A percentile compares a stretch with the other conserved stretches of the same genome.
phyloP scores from a whole-genome alignment of 2,113 vertebrate species.

The Zapornia atra region DNA sequence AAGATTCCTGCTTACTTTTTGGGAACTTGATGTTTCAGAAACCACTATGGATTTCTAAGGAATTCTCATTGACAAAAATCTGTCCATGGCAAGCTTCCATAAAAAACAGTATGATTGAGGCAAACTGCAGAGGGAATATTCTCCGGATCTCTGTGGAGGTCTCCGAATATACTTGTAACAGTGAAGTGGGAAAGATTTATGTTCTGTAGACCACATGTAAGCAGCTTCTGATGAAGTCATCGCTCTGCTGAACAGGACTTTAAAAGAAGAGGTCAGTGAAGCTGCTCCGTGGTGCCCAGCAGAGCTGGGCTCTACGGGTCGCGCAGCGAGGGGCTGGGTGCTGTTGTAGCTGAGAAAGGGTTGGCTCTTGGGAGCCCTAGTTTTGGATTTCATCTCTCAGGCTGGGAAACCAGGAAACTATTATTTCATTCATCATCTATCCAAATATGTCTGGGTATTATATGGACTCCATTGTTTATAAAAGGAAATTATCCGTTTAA shows the following conservation, averaged over 20 bases:
- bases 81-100: not conserved
- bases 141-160: not conserved
- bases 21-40: not conserved
- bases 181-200: not conserved
- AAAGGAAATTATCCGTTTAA: constrained; percentile 42
- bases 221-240: not conserved
- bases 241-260: not conserved
- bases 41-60: not conserved
- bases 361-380: not conserved
- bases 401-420: not conserved
- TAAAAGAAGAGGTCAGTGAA: not conserved
- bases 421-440: constrained; percentile 34
- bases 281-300: not conserved
- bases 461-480: constrained; percentile 10
- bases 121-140: not conserved
- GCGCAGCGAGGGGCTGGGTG: not conserved
- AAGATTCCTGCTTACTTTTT: not conserved
- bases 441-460: not conserved
- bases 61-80: not conserved
- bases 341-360: not conserved
- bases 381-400: constrained; percentile 2
- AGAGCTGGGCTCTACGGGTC: not conserved
- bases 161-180: not conserved
- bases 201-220: not conserved
- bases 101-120: not conserved